Percentiles rank a stretch among this genome's conserved stretches.
These are phyloP conservation scores for Amphiprion clarkii DNA, from an alignment of 2,797 vertebrate genomes.

Conservation along the genomic window DNA sequence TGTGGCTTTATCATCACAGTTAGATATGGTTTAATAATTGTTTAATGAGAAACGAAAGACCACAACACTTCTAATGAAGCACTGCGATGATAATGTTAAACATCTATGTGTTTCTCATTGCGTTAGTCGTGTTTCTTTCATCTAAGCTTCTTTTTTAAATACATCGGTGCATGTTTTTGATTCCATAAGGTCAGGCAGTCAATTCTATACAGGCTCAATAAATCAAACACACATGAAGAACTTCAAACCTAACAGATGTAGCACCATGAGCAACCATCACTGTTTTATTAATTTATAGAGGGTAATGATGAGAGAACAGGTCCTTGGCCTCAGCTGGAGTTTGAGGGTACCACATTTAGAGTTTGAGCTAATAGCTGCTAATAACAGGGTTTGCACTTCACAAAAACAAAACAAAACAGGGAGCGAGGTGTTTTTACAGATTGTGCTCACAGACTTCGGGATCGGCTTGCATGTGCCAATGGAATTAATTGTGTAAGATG, in stretches of 20 bases:
- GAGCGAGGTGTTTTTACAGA: conserved; percentile 25
- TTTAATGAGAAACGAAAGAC: too few species aligned
- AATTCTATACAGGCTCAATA: not conserved
- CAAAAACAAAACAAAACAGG: not conserved
- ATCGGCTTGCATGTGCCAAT: not conserved
- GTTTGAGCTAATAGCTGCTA: conserved; percentile 36
- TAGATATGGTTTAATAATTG: too few species aligned
- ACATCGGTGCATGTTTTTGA: not conserved
- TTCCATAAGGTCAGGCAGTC: conserved; percentile 2
- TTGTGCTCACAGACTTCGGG: conserved; percentile 18
- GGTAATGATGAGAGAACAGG: conserved; percentile 27
- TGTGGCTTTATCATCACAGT: not conserved
- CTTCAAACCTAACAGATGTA: conserved; percentile 19
- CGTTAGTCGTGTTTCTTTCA: not conserved
- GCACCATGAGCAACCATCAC: conserved; percentile 3
- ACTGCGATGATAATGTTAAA: not conserved
- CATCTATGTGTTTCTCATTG: not conserved
- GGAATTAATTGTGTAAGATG: conserved; percentile 22
- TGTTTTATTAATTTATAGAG: conserved; percentile 25
- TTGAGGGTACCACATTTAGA: conserved; percentile 10
- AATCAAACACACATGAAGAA: not conserved
- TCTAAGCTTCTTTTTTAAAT: too few species aligned
- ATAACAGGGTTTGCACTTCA: conserved; percentile 32
- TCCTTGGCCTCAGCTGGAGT: not conserved
- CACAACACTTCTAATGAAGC: too few species aligned